These are phyloP conservation scores for Episyrphus balteatus DNA, from an alignment of 1,140 invertebrate genomes.

Conservation along the genomic window DNA sequence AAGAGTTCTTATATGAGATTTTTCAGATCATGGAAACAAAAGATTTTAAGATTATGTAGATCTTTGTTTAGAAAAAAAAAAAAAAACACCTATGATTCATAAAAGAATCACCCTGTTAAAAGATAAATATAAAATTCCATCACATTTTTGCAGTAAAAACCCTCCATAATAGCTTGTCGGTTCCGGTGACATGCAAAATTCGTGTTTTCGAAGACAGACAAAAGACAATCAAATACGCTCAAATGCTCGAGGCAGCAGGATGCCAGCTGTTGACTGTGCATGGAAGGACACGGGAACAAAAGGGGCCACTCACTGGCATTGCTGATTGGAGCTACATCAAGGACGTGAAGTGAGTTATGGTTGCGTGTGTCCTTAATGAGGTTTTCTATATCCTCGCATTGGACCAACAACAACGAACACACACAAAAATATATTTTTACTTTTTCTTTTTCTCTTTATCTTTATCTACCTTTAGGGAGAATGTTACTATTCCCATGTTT, in stretches of 20 bases:
- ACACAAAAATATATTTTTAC: background rate
- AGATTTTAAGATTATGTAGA: too few relatives aligned
- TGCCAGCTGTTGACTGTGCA: conserved; percentile 90
- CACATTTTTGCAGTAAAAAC: conserved; percentile 47
- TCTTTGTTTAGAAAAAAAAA: too few relatives aligned
- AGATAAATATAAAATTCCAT: too few relatives aligned
- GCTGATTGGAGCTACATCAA: conserved; percentile 92
- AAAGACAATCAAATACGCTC: conserved; percentile 83
- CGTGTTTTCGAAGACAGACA: conserved; percentile 79
- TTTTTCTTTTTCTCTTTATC: conserved; percentile 4
- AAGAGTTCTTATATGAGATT: too few relatives aligned
- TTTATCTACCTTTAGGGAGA: conserved; percentile 49
- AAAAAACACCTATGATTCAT: too few relatives aligned
- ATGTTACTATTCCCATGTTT: conserved; percentile 83
- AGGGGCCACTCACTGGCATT: conserved; percentile 85
- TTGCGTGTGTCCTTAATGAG: background rate
- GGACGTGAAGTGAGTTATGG: conserved; percentile 62
- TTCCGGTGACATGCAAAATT: conserved; percentile 95
- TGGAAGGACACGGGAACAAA: conserved; percentile 91
- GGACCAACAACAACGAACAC: background rate
- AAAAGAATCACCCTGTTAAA: too few relatives aligned
- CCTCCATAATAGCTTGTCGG: conserved; percentile 53
- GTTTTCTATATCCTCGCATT: too few relatives aligned
- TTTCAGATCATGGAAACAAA: too few relatives aligned
- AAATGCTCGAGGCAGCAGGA: conserved; percentile 89